phyloP scores from a whole-genome alignment of 2,888 invertebrate species.

The Subacronicta megacephala region DNA sequence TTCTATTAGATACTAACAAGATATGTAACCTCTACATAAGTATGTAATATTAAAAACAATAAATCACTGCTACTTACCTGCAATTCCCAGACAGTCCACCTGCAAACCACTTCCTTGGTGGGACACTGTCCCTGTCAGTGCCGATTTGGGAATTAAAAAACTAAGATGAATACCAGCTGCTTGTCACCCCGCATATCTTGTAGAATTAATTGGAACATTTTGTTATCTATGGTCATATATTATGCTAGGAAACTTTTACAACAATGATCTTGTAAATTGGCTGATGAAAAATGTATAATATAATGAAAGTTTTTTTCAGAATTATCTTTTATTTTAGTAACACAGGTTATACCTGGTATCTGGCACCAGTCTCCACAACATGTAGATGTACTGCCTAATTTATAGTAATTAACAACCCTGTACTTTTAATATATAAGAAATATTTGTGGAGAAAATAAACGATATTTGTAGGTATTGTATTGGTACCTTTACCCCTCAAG shows the following conservation, averaged over 20 bases:
- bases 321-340: too few species aligned
- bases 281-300: too few species aligned
- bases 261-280: neutral
- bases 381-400: too few species aligned
- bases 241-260: neutral
- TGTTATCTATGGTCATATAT: neutral
- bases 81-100: constrained; percentile 3
- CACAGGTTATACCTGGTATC: too few species aligned
- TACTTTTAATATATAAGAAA: too few species aligned
- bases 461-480: too few species aligned
- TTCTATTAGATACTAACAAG: too few species aligned
- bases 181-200: constrained; percentile 1
- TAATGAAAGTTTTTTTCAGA: too few species aligned
- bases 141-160: constrained; percentile 6
- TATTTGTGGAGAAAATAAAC: too few species aligned
- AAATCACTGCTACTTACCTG: constrained; percentile 35
- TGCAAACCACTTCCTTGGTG: constrained; percentile 14
- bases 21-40: neutral
- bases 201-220: neutral
- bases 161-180: constrained; percentile 2
- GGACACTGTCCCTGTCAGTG: constrained; percentile 18
- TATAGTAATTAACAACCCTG: too few species aligned
- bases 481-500: too few species aligned
- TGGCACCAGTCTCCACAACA: too few species aligned
- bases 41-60: neutral